Conservation (phyloP, 2,888 invertebrate species). For the Penaeus monodon region DNA sequence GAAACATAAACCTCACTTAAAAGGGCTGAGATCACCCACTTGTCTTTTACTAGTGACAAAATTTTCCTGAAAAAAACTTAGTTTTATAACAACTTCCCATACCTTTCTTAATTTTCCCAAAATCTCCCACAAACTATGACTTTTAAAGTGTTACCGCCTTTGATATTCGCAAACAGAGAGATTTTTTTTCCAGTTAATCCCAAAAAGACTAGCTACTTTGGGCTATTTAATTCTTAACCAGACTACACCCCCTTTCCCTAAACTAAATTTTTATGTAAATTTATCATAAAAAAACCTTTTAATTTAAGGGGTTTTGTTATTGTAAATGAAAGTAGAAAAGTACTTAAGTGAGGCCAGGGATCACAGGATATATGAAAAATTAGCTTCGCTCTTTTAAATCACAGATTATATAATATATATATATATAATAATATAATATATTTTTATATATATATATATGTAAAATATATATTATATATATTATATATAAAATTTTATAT, state of each 20-base stretch:
- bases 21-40: neutral
- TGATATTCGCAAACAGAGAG: conserved; percentile 48
- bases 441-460: too few species aligned
- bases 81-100: conserved; percentile 32
- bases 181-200: conserved; percentile 55
- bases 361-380: conserved; percentile 30
- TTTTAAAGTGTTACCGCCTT: conserved; percentile 33
- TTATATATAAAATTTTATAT: too few species aligned
- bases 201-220: conserved; percentile 60
- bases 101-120: conserved; percentile 32
- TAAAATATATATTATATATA: too few species aligned
- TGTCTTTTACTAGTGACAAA: conserved; percentile 13
- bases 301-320: conserved; percentile 36
- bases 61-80: conserved; percentile 29
- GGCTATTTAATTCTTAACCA: conserved; percentile 45
- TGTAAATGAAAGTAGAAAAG: conserved; percentile 48
- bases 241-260: conserved; percentile 54
- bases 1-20: too few species aligned
- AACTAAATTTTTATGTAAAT: conserved; percentile 35
- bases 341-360: conserved; percentile 41
- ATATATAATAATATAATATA: too few species aligned
- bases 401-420: conserved; percentile 49
- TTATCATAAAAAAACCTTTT: conserved; percentile 26
- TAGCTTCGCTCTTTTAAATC: conserved; percentile 41
- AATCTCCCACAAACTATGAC: conserved; percentile 40